Evolutionary conservation across 2,888 invertebrate genomes (phyloP), one percentile per base, ranked within the genome.

Genomic region (Troides oblongomaculatus): DNA sequence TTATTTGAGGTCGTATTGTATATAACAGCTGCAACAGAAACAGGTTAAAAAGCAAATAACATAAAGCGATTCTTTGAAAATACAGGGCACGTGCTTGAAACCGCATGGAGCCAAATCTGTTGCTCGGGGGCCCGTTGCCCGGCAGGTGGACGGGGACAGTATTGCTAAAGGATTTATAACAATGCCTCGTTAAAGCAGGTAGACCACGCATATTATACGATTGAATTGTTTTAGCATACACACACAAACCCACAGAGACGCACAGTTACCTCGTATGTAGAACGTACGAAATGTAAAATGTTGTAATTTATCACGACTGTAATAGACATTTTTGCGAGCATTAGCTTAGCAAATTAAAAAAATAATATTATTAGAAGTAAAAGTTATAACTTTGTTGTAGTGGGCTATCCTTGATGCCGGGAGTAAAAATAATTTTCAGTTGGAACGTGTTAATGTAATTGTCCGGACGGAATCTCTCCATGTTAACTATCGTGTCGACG

Each of bases 121-220:
- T 36, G 65, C 36, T 58, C 36, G 62, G 68, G 61, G 66, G 69
- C 50, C 65, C 56, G 68, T 21, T 25, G 62, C 62, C 18, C 62
- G 62, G 70, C 70, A 70, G 66, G 70, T 70, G 70, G 62, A 57
- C 18, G 53, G 50, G 53, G 50, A 66, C 66, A 66, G 62, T 66
- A 66, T 70, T 70, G 70, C 70, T 62, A 70, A 66, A 59, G 59
- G 70, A 53, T 66, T 58, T 62, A 70, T 70, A 70, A 70, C 70
- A 70, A 70, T 70, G 66, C 70, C 23, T 62, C 70, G 59, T 66
- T 70, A 66, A 65, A 59, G 57, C 62, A 66, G 70, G 66, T 69
- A 69, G 65, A 64, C 62, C 39, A 39, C 56, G 43, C 64, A 57
- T 65, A 57, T 62, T 62, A 57, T 59, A 64, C 64, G 63, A 64